Evolutionary conservation across 2,797 vertebrate species (phyloP), one percentile per base, ranked within the genome.

Genomic region (Bothrops alternatus): DNA sequence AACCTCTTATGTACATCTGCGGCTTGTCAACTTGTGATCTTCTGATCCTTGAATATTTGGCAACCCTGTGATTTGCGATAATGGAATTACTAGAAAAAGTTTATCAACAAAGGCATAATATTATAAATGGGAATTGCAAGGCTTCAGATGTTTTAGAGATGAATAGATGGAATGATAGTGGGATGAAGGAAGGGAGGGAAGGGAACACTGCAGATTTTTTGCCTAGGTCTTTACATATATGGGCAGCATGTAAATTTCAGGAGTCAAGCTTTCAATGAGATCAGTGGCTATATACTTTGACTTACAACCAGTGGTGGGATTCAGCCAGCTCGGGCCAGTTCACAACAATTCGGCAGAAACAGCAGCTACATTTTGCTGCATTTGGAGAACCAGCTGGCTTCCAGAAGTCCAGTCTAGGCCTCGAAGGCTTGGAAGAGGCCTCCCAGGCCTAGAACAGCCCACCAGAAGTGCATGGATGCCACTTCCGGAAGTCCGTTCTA

Each of bases 21-120:
- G 97, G 91, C 94, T 97, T 96, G 95, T 96, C 6, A 94, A 93
- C 93, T 95, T 95, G 90, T 94, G 96, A 95, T 97, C 95, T 96
- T 96, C 95, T 97, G 95, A 94, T 97, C 95, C 95, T 97, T 96
- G 94, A 93, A 89, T 97, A 96, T 97, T 96, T 97, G 96, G 94
- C 92, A 97, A 94, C 95, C 91, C 90, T 95, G 95, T 96, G 96
- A 96, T 96, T 97, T 97, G 92, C 93, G 85, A 60, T 96, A 97
- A 96, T 95, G 94, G 96, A 96, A 97, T 97, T 96, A 96, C 91
- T 93, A 92, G 57, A 93, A 95, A 96, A 96, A 95, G 58, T 88
- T 82, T 95, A 95, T 94, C 95, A 95, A 93, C 89, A 93, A 97
- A 97, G 95, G 90, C 58, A 2, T 95, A 94, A 93, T 91, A 90